Percentiles rank a stretch among this genome's conserved stretches.
These are phyloP conservation scores for Brachyhypopomus occidentalis DNA, from an alignment of 2,113 vertebrate genomes.

Conservation along the genomic window DNA sequence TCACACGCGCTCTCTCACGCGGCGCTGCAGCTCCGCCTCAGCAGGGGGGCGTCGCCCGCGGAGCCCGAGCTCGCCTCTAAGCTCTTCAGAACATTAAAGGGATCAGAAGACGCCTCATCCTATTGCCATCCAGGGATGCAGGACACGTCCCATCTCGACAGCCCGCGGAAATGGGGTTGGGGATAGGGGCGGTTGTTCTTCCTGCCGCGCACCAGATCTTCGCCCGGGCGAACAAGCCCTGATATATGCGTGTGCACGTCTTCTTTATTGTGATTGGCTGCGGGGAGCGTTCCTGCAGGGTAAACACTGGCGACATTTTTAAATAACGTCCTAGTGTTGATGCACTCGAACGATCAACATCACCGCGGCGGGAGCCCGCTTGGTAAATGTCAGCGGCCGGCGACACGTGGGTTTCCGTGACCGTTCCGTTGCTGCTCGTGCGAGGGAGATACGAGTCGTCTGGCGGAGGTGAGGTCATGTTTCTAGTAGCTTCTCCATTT, in stretches of 20 bases:
- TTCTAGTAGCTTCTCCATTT: not conserved
- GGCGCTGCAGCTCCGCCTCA: not conserved
- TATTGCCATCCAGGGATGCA: slow-evolving; percentile 11
- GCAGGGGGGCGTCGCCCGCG: not conserved
- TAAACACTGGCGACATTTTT: not conserved
- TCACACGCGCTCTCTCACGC: slow-evolving; percentile 9
- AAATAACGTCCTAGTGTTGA: not conserved
- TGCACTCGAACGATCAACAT: not conserved
- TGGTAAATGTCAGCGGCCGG: too few species aligned
- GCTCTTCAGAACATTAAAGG: too few species aligned
- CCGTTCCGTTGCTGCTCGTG: too few species aligned
- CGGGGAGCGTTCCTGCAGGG: not conserved
- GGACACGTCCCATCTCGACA: not conserved
- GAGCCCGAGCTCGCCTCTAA: too few species aligned
- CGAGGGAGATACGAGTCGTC: too few species aligned
- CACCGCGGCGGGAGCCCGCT: too few species aligned
- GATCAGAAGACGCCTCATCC: not conserved
- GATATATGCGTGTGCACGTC: not conserved
- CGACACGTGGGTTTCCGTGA: too few species aligned
- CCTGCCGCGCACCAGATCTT: not conserved
- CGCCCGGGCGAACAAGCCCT: not conserved
- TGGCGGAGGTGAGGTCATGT: not conserved
- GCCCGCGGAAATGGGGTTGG: too few species aligned
- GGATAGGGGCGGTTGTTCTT: too few species aligned
- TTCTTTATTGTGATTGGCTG: not conserved